A percentile compares a stretch with the other conserved stretches of the same genome.
Evolutionary conservation across 92 coral and sea anemone species (phyloP).

Genomic region (Hydrozoanthus gracilis): DNA sequence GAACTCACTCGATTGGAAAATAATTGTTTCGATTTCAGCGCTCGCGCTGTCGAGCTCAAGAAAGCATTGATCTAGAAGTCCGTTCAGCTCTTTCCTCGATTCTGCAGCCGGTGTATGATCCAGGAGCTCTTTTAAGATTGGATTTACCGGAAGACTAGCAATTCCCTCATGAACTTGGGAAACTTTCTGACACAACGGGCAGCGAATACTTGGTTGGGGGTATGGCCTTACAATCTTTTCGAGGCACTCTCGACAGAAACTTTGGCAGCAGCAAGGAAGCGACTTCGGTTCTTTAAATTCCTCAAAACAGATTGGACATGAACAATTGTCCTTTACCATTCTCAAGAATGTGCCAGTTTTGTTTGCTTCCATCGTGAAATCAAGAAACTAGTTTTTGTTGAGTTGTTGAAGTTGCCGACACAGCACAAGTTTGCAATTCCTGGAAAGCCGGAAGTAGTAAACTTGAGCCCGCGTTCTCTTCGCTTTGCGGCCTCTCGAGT

Average conservation of each 20-base stretch:
- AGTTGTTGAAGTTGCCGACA: too few species aligned
- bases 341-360: not conserved
- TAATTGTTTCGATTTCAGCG: not conserved
- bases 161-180: not conserved
- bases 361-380: not conserved
- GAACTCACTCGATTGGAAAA: not conserved
- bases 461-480: not conserved
- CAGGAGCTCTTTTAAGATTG: not conserved
- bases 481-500: not conserved
- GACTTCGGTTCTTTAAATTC: slow-evolving; percentile 15
- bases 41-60: not conserved
- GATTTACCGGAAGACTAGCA: not conserved
- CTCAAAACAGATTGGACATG: slow-evolving; percentile 14
- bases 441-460: not conserved
- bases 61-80: not conserved
- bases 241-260: slow-evolving; percentile 4
- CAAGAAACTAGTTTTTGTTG: not conserved
- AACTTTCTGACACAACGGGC: slow-evolving; percentile 15
- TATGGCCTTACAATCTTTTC: not conserved
- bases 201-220: not conserved
- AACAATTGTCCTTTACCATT: not conserved
- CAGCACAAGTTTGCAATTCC: not conserved
- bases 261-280: slow-evolving; percentile 9
- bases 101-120: not conserved
- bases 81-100: slow-evolving; percentile 8